Percentiles rank a stretch among this genome's conserved stretches.
Conservation (phyloP, 2,113 vertebrate species). For the Catharus fuscescens region DNA sequence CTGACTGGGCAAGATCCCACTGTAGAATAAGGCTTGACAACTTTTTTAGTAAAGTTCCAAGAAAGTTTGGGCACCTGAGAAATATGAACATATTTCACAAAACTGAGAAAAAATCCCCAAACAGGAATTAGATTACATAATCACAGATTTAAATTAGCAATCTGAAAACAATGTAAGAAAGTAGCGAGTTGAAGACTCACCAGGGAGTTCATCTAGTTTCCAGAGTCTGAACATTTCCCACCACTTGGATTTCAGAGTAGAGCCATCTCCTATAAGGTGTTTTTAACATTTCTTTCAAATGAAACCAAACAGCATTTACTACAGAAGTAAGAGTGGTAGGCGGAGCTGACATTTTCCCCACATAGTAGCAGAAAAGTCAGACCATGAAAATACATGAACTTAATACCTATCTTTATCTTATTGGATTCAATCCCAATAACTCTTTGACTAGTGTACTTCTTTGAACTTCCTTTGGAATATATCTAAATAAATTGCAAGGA, state of each 20-base stretch:
- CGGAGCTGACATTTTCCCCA: background rate
- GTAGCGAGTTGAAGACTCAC: background rate
- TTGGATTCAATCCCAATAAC: background rate
- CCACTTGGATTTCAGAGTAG: background rate
- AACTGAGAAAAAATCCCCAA: background rate
- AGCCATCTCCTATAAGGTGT: background rate
- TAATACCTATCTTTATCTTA: background rate
- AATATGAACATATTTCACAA: background rate
- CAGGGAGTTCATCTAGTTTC: background rate
- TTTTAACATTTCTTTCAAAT: background rate
- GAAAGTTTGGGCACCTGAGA: background rate
- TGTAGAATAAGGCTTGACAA: background rate
- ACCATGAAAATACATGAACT: background rate
- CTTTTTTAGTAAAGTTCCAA: background rate
- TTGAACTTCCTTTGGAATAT: background rate
- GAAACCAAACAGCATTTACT: background rate
- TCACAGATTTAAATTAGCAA: background rate
- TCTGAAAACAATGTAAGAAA: background rate
- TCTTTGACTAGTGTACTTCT: background rate
- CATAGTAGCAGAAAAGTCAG: background rate
- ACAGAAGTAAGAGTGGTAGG: background rate
- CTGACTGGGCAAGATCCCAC: background rate
- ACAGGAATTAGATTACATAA: background rate
- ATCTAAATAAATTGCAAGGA: background rate
- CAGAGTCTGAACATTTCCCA: background rate